phyloP scores from a whole-genome alignment of 2,888 invertebrate species.

The Bombylius major region DNA sequence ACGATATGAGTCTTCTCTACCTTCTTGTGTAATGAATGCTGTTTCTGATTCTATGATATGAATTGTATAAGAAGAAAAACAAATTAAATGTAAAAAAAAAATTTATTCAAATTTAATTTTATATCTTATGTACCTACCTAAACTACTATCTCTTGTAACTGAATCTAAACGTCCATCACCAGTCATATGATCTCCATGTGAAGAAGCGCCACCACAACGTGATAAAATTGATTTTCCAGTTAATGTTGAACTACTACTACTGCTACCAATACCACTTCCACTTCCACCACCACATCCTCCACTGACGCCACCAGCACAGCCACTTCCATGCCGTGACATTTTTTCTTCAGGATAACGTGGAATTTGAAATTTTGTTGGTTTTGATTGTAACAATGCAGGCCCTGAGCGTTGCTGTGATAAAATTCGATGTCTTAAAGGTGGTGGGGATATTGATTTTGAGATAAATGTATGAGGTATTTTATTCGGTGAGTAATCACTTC shows the following conservation, averaged over 20 bases:
- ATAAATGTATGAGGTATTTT: conserved; percentile 38
- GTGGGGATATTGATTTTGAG: conserved; percentile 38
- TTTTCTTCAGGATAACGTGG: conserved; percentile 37
- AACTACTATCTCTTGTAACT: conserved; percentile 34
- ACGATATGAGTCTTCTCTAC: conserved; percentile 17
- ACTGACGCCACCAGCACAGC: conserved; percentile 18
- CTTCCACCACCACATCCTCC: not conserved
- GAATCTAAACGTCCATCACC: conserved; percentile 15
- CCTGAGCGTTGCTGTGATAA: conserved; percentile 37
- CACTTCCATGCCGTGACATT: conserved; percentile 9
- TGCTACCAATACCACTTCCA: conserved; percentile 16
- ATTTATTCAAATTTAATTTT: too few relatives aligned
- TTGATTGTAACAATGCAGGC: conserved; percentile 33
- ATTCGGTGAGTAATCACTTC: conserved; percentile 52
- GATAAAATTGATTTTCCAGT: conserved; percentile 18
- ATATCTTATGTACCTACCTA: conserved; percentile 25
- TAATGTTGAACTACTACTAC: conserved; percentile 26
- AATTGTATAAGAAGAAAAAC: not conserved
- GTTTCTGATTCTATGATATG: conserved; percentile 32
- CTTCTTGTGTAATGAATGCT: conserved; percentile 32
- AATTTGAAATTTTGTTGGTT: conserved; percentile 35
- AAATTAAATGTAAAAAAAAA: not conserved
- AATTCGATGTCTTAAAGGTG: conserved; percentile 37
- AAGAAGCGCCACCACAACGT: conserved; percentile 21
- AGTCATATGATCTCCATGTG: conserved; percentile 19